phyloP scores from a whole-genome alignment of 2,888 invertebrate genomes.

The Trilocha varians region DNA sequence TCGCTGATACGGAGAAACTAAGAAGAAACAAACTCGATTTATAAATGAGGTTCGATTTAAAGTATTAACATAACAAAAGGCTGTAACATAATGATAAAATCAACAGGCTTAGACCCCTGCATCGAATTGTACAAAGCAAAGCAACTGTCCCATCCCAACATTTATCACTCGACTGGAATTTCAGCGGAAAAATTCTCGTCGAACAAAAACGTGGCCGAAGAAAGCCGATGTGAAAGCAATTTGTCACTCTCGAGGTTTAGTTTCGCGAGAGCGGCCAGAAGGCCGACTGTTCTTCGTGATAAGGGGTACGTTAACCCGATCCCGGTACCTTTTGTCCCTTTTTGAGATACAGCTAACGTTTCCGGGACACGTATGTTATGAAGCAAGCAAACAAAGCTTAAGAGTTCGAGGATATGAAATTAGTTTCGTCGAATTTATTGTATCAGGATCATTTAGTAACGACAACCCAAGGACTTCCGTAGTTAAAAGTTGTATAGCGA shows the following conservation, averaged over 20 bases:
- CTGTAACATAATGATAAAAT: neutral
- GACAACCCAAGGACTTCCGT: too few relatives aligned
- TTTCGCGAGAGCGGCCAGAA: conserved; percentile 9
- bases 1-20: too few relatives aligned
- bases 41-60: too few relatives aligned
- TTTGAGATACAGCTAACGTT: neutral
- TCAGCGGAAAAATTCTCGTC: conserved; percentile 23
- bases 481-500: too few relatives aligned
- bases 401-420: too few relatives aligned
- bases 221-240: conserved; percentile 34
- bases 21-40: too few relatives aligned
- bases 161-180: conserved; percentile 26
- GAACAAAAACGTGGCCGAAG: conserved; percentile 29
- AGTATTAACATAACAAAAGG: too few relatives aligned
- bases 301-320: conserved; percentile 4
- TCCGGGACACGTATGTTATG: too few relatives aligned
- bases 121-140: conserved; percentile 5
- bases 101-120: neutral
- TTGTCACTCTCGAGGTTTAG: conserved; percentile 32
- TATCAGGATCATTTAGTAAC: too few relatives aligned
- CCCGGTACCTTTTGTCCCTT: neutral
- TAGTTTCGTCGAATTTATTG: too few relatives aligned
- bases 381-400: too few relatives aligned
- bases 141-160: conserved; percentile 15
- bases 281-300: conserved; percentile 3